phyloP scores from a whole-genome alignment of 2,888 invertebrate species.

The Drosophila fungiperda region DNA sequence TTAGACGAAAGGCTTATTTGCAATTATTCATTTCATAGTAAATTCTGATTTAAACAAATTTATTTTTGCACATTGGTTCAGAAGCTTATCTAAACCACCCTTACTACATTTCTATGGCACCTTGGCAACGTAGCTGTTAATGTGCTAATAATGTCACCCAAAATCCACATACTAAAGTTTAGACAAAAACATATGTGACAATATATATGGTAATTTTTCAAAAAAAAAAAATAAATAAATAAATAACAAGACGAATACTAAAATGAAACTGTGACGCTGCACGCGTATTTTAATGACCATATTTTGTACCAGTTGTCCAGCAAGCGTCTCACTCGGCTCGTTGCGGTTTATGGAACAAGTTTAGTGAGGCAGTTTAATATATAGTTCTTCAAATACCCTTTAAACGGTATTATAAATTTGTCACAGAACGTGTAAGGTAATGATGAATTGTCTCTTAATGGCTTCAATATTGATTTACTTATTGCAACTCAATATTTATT shows the following conservation, averaged over 20 bases:
- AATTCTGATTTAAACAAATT: neutral
- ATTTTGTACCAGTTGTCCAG: constrained; percentile 24
- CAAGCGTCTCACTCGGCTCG: constrained; percentile 35
- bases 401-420: neutral
- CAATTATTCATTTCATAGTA: neutral
- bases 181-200: constrained; percentile 54
- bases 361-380: neutral
- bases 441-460: neutral
- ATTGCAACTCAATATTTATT: neutral
- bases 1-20: neutral
- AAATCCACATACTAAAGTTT: constrained; percentile 47
- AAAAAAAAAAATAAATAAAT: constrained; percentile 4
- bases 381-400: neutral
- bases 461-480: neutral
- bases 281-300: constrained; percentile 63
- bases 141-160: constrained; percentile 64
- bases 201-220: constrained; percentile 58
- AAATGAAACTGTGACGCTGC: constrained; percentile 27
- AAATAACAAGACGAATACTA: neutral
- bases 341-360: constrained; percentile 58
- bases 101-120: constrained; percentile 25
- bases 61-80: neutral
- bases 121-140: constrained; percentile 59
- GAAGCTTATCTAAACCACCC: neutral
- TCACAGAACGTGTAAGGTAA: neutral